Evolutionary conservation across 2,888 invertebrate genomes (phyloP), one percentile per base, ranked within the genome.

Genomic region (Altica lythri): DNA sequence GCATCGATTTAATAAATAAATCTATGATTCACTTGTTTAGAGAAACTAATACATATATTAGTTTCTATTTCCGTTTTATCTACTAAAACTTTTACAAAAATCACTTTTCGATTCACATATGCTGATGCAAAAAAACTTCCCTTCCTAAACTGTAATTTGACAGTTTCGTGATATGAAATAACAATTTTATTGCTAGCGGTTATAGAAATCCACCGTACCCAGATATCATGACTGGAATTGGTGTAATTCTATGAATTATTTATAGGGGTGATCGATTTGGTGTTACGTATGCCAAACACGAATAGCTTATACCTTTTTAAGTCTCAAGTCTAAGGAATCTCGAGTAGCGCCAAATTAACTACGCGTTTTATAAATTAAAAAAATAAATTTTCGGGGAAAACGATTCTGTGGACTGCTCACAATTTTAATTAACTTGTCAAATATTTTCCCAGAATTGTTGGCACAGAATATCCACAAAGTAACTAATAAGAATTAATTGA

Each of bases 191-290:
- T 29, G 14, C 37, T 27, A 10, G 37, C 42, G 37, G 38, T 49
- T 37, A 43, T 49, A 48, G 54, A 42, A 44, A 38, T 49, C 43
- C 43, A 34, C 9, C 29, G n/a, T 25, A 16, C 38, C 35, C 10
- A 29, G 12, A 56, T 43, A 48, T 49, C 56, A 55, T 35, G 54
- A 22, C 38, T 50, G 34, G 48, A 53, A 54, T 45, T 45, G 44
- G 49, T 46, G 46, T 54, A 51, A 43, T 47, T 54, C 27, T 32
- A 54, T 57, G 54, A 57, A 57, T 57, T 51, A 57, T 57, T 50
- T 57, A 57, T 57, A 49, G 44, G 47, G 22, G 12, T 48, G 48
- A 46, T 56, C 56, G 56, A 56, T 53, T 44, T 19, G n/a, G n/a
- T 10, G 34, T 42, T 42, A 55, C 45, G 54, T 32, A 53, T 46